Conservation (phyloP, 2,888 invertebrate genomes). For the Blomia tropicalis region DNA sequence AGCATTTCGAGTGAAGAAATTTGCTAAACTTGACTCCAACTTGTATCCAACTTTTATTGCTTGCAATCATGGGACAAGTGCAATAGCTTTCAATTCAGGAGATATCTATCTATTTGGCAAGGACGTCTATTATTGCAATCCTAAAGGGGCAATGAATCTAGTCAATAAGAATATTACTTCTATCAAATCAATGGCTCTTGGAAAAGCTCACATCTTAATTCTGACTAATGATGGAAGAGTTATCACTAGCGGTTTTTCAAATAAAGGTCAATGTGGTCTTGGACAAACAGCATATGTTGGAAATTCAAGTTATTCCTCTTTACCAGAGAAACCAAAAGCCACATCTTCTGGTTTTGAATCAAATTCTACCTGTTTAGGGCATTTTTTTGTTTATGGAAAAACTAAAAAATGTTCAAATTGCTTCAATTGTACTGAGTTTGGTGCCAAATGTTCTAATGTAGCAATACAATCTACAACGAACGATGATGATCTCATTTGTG, state of each 20-base stretch:
- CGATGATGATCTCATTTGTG: conserved; percentile 60
- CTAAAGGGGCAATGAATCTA: conserved; percentile 53
- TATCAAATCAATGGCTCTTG: conserved; percentile 57
- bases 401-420: conserved; percentile 81
- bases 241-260: conserved; percentile 90
- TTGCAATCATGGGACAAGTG: conserved; percentile 86
- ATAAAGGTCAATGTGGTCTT: conserved; percentile 84
- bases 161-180: conserved; percentile 48
- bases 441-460: conserved; percentile 60
- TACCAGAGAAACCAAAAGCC: neutral
- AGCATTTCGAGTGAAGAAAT: conserved; percentile 76
- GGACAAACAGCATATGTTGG: neutral
- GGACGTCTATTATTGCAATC: conserved; percentile 62
- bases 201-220: conserved; percentile 87
- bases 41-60: conserved; percentile 49
- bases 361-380: neutral
- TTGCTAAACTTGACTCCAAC: conserved; percentile 54
- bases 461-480: conserved; percentile 41
- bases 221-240: conserved; percentile 73
- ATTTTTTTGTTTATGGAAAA: conserved; percentile 43
- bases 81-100: conserved; percentile 75
- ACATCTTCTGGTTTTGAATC: neutral
- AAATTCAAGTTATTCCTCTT: neutral
- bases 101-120: conserved; percentile 84
- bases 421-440: conserved; percentile 82